Base-by-base conservation (phyloP, 2,113 vertebrate genomes). In the Speoplatyrhinus poulsoni region DNA sequence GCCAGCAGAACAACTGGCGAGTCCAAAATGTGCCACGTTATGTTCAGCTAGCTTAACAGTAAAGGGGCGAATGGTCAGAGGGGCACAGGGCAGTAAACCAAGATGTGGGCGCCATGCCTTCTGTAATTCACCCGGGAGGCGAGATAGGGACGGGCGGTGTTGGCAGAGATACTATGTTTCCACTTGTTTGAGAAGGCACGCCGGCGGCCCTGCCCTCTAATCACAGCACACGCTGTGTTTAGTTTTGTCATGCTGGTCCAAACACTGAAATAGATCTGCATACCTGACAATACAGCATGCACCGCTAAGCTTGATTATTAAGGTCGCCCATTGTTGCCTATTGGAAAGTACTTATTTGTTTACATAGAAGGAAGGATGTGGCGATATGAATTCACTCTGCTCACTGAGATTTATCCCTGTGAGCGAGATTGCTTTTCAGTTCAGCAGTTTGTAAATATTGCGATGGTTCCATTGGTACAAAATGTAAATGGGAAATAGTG, bases 111-210 rank as follows among this genome's bases (percentile, higher is more conserved):
- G 12, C 70, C 83, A 74, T 78, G 69, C 58, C 58, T 19, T 69
- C 7, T 76, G 79, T 81, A 85, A 89, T 66, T 77, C 61, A 68
- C 70, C 73, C 76, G 12, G 66, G n/a, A 63, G 57, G 65, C 60
- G 16, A 76, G 70, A 76, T 74, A 61, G 75, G 47, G 56, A 50
- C 63, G 52, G 66, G 56, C 46, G 19, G 70, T 11, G 59, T 65
- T 88, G 85, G 88, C 87, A 88, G 73, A 65, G 62, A 79, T 17
- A 47, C 26, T 80, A 79, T 67, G 70, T 90, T 88, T 91, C 88
- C 85, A 88, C 79, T 86, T 85, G 79, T 71, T 85, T 56, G 70
- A 33, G 41, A 13, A 82, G 79, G 70, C 49, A 26, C 67, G 46
- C 69, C 62, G 62, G 48, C 48, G 53, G 67, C 19, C 41, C 57